These are phyloP conservation scores for Ephydatia muelleri DNA, from an alignment of 37 sponge, comb jelly and placozoan species.

Conservation along the genomic window DNA sequence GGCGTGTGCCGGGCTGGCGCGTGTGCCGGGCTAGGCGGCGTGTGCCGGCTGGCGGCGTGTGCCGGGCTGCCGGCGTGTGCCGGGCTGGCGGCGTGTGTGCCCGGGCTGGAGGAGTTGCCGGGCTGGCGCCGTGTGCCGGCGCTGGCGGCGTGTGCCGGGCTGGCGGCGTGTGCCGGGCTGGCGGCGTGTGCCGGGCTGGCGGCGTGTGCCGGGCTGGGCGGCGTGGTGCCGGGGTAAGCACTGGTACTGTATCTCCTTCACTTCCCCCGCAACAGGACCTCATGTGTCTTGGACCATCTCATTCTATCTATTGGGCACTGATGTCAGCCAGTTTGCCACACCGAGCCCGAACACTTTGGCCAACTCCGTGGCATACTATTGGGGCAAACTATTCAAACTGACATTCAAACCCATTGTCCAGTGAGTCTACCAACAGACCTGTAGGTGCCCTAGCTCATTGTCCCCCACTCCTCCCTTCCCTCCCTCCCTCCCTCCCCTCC, in stretches of 20 bases:
- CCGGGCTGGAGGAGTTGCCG: too few relatives aligned
- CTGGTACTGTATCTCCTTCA: neutral
- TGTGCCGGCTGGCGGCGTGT: too few relatives aligned
- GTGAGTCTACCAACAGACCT: neutral
- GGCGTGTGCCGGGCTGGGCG: too few relatives aligned
- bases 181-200: too few relatives aligned
- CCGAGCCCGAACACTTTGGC: constrained; percentile 43
- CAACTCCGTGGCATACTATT: constrained; percentile 25
- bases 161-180: too few relatives aligned
- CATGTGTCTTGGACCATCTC: constrained; percentile 60
- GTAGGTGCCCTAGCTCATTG: neutral
- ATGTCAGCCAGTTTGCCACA: constrained; percentile 57
- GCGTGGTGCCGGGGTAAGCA: neutral
- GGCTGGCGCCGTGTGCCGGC: too few relatives aligned
- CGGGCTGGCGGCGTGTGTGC: too few relatives aligned
- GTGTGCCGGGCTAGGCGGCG: too few relatives aligned
- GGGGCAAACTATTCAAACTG: neutral
- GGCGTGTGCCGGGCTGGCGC: too few relatives aligned
- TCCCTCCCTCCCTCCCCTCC: neutral
- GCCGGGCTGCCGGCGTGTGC: too few relatives aligned
- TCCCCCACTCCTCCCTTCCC: neutral
- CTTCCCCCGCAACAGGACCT: constrained; percentile 73
- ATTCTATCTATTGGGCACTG: constrained; percentile 68
- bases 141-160: too few relatives aligned
- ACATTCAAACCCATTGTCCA: neutral